Evolutionary conservation across 1,140 invertebrate genomes (phyloP).

Genomic region (Drosophila pectinifera): DNA sequence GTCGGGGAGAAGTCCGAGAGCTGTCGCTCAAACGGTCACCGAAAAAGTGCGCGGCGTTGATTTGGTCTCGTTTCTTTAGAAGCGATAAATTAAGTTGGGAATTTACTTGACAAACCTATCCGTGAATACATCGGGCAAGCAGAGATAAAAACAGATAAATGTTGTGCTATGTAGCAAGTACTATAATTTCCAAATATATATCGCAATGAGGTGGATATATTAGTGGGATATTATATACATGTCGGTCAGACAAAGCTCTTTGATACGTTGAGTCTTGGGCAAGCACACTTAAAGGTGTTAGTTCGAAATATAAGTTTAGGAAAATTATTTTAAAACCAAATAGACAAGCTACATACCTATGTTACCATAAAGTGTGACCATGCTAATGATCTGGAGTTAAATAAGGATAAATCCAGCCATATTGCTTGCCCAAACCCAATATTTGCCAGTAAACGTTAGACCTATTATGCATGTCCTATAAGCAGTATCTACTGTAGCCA

Average conservation of each 20-base stretch:
- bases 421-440: not conserved
- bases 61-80: constrained; percentile 45
- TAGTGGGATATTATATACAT: constrained; percentile 1
- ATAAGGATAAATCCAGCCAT: not conserved
- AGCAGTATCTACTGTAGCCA: constrained; percentile 23
- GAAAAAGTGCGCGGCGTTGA: constrained; percentile 51
- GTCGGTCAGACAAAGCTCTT: not conserved
- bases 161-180: constrained; percentile 19
- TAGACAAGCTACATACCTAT: not conserved
- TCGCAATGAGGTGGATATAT: constrained; percentile 3
- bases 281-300: not conserved
- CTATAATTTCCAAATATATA: constrained; percentile 4
- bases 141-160: constrained; percentile 9
- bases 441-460: not conserved
- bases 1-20: constrained; percentile 39
- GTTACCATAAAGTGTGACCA: not conserved
- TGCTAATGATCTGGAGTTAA: not conserved
- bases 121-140: constrained; percentile 1
- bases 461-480: not conserved
- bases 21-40: constrained; percentile 57
- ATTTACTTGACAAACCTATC: constrained; percentile 29
- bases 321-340: not conserved
- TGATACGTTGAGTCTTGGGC: not conserved
- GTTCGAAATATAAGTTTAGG: not conserved
- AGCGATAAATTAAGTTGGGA: constrained; percentile 49